Evolutionary conservation across 1,140 invertebrate species (phyloP), one percentile per base, ranked within the genome.

Genomic region (Phenacoccus solenopsis): DNA sequence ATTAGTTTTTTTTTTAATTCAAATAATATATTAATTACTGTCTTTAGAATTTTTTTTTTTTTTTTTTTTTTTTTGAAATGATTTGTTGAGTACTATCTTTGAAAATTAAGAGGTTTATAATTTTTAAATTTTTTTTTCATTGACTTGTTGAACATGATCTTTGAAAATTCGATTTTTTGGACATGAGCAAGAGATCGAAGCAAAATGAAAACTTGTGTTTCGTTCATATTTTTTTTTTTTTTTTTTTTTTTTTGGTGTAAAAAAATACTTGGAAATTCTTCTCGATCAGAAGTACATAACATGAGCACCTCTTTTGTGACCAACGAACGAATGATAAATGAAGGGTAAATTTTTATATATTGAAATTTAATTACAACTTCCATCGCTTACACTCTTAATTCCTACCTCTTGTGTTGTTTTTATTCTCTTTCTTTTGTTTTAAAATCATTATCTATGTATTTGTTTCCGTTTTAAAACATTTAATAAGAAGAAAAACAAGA

Each of bases 391-490:
- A 49, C 3, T n/a, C n/a, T n/a, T 2, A 16, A 49, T 49, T 49
- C 38, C 38, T 49, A 49, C 38, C 38, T 49, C 38, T 49, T 49
- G 38, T 49, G 38, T 49, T n/a, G 38, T 49, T 49, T 49, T 49
- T 49, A 16, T 16, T 49, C 38, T 49, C 16, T 16, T 9, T 9
- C n/a, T n/a, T n/a, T 49, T 49, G 13, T 9, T 49, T 49, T 49
- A 49, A 16, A 9, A 16, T 49, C 13, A 16, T 49, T 49, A 32
- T 32, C 13, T 9, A 49, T n/a, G 38, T 49, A 49, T n/a, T n/a
- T n/a, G n/a, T n/a, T n/a, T n/a, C n/a, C n/a, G n/a, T n/a, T n/a
- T n/a, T n/a, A n/a, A n/a, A n/a, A n/a, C n/a, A n/a, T n/a, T n/a
- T n/a, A n/a, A n/a, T n/a, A n/a, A n/a, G n/a, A n/a, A n/a, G n/a